Evolutionary conservation across 2,888 invertebrate species (phyloP), one percentile per base, ranked within the genome.

Genomic region (Acleris cristana): DNA sequence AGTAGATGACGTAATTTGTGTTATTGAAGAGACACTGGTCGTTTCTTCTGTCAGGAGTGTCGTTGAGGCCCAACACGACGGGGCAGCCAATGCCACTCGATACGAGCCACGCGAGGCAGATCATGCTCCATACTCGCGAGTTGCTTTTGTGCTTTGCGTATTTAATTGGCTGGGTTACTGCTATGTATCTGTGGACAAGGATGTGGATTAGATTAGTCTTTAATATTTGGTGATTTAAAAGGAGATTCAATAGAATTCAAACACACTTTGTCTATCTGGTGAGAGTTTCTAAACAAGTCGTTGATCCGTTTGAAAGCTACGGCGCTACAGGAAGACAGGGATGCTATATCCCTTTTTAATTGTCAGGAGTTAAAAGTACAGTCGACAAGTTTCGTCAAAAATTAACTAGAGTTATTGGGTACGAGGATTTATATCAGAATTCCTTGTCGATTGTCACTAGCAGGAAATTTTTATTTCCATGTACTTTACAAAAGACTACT

Each of bases 81-180:
- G 99, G 99, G 34, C 98, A 96, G 52, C 99, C 99, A 76, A 99
- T 99, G 66, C 98, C 97, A 3, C 97, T 96, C 1, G 92, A 93
- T 83, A 99, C 97, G 77, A 97, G 95, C 99, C 99, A 99, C 48
- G 99, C 99, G 71, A 99, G 93, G 40, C 96, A 96, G 80, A 99
- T 98, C 83, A 99, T 99, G 83, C 98, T 92, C 95, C 97, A 97
- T 62, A 99, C 98, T 71, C 99, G 95, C 59, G 96, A 95, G 90
- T 97, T 98, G 94, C 98, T 99, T 94, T 98, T 98, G 94, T 99
- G 99, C 84, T 98, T 98, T 71, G 99, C 98, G 94, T 99, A 99
- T 91, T 99, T 98, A 85, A 99, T 99, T 79, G 99, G 99, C 87
- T 98, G 97, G 26, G 99, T 99, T 75, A 99, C 99, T 74, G 99